A percentile compares a stretch with the other conserved stretches of the same genome.
Conservation (phyloP, 2,113 vertebrate genomes). For the Vidua macroura region DNA sequence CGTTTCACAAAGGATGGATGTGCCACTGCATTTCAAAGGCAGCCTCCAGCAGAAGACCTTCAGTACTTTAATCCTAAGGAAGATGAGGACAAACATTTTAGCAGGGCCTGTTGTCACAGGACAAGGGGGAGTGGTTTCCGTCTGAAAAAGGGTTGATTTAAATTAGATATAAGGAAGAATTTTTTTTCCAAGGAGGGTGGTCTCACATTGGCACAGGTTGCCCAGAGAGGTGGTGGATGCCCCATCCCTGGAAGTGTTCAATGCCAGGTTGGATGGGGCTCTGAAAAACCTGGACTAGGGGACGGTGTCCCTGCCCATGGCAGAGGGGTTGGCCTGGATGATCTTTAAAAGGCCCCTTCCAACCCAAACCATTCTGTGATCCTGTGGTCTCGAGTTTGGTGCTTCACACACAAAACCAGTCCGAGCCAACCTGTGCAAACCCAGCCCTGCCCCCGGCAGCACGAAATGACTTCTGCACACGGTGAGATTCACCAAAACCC, state of each 20-base stretch:
- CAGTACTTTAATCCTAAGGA: background rate
- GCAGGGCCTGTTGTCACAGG: background rate
- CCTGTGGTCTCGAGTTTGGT: background rate
- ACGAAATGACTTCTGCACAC: fast-evolving
- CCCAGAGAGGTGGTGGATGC: background rate
- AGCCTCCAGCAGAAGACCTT: background rate
- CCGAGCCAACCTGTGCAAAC: background rate
- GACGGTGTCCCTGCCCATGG: background rate
- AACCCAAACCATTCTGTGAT: background rate
- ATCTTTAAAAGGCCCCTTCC: background rate
- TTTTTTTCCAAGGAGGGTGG: background rate
- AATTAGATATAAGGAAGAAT: background rate
- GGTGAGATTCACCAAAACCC: background rate
- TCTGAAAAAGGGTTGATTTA: background rate
- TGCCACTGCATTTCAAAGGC: background rate
- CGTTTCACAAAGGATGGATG: background rate
- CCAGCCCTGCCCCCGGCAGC: background rate
- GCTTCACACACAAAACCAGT: background rate
- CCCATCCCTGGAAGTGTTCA: background rate
- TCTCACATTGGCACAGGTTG: background rate
- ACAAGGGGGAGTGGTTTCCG: background rate
- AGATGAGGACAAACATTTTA: background rate
- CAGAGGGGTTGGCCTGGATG: background rate
- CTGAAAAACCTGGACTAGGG: background rate
- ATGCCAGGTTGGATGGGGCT: background rate